phyloP scores from a whole-genome alignment of 2,113 vertebrate species.

The Sinocyclocheilus anophthalmus region DNA sequence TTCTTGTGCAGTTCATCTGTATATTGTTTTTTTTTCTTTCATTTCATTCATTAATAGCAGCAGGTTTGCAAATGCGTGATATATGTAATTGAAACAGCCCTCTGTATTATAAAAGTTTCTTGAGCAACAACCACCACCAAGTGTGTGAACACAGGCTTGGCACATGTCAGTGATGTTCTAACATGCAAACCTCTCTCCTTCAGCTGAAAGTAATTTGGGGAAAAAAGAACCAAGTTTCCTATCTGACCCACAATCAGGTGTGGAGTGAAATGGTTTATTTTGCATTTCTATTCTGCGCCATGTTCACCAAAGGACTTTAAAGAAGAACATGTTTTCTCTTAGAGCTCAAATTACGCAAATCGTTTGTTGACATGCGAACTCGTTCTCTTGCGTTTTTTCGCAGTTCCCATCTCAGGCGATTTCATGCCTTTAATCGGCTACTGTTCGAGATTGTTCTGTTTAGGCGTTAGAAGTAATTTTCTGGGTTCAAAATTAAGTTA shows the following conservation, averaged over 20 bases:
- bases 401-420: background rate
- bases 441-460: background rate
- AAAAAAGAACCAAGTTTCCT: conserved; percentile 30
- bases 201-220: conserved; percentile 46
- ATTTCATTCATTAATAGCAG: background rate
- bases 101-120: conserved; percentile 4
- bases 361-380: conserved; percentile 23
- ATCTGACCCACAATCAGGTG: conserved; percentile 36
- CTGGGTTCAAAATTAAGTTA: background rate
- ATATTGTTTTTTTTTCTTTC: background rate
- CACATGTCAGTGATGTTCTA: conserved; percentile 6
- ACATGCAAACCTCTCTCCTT: conserved; percentile 38
- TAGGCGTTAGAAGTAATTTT: background rate
- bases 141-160: conserved; percentile 36
- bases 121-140: background rate
- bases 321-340: conserved; percentile 21
- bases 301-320: conserved; percentile 38
- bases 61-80: conserved; percentile 27
- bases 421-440: background rate
- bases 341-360: conserved; percentile 28
- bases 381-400: background rate
- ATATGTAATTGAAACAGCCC: conserved; percentile 2
- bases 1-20: background rate
- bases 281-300: conserved; percentile 22
- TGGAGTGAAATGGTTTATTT: conserved; percentile 21